These are phyloP conservation scores for Archips xylosteana DNA, from an alignment of 2,888 invertebrate species.

Conservation along the genomic window DNA sequence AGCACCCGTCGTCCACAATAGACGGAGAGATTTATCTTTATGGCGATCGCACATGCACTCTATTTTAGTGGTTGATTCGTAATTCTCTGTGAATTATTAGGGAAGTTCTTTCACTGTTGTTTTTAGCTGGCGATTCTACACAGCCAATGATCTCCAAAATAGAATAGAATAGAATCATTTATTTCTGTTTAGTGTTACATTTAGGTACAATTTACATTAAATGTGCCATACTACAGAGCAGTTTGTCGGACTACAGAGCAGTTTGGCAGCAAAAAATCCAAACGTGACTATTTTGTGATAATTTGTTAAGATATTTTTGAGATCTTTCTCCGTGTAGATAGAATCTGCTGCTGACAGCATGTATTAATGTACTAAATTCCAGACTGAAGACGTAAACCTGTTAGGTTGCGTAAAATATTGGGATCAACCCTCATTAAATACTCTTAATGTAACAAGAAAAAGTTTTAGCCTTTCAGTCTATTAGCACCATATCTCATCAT, in stretches of 20 bases:
- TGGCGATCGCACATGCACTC: neutral
- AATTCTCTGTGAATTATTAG: neutral
- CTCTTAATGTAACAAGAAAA: neutral
- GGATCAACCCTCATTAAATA: too few species aligned
- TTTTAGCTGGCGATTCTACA: neutral
- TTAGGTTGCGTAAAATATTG: neutral
- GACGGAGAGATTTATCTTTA: too few species aligned
- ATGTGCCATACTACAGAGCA: too few species aligned
- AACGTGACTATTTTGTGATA: neutral
- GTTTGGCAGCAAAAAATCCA: too few species aligned
- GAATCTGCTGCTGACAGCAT: constrained; percentile 13
- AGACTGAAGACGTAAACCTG: neutral
- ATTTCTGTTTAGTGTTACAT: too few species aligned
- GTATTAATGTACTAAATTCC: constrained; percentile 11
- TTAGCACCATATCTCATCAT: neutral
- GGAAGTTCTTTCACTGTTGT: neutral
- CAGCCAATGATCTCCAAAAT: neutral
- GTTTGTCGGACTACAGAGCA: too few species aligned
- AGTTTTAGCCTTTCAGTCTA: neutral
- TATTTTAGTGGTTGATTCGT: neutral
- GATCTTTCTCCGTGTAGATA: neutral
- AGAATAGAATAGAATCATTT: too few species aligned
- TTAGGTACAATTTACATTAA: too few species aligned
- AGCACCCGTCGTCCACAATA: neutral
- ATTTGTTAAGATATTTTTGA: neutral